These are phyloP conservation scores for Siniperca knerii DNA, from an alignment of 2,113 vertebrate genomes.

Conservation along the genomic window DNA sequence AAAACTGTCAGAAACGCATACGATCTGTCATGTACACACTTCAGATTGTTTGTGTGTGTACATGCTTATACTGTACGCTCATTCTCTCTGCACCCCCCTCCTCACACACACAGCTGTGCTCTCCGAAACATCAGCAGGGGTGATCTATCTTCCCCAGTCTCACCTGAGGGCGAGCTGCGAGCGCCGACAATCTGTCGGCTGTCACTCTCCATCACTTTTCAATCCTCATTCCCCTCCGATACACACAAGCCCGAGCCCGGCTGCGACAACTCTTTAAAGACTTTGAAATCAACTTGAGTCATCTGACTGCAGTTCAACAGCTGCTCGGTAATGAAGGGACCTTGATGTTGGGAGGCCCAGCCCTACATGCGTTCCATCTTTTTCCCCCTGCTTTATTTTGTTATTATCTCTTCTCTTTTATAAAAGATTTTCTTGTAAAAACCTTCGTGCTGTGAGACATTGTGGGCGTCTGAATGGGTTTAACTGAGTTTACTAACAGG, in stretches of 20 bases:
- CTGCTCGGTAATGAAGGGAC: slow-evolving; percentile 58
- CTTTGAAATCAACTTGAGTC: slow-evolving; percentile 74
- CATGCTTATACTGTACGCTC: slow-evolving; percentile 19
- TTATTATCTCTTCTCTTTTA: slow-evolving; percentile 26
- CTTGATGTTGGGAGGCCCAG: slow-evolving; percentile 40
- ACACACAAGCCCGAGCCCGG: slow-evolving; percentile 50
- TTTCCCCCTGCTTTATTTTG: not conserved
- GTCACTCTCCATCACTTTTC: slow-evolving; percentile 80
- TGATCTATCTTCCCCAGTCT: slow-evolving; percentile 67
- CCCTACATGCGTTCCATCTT: not conserved
- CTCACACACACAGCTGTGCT: slow-evolving; percentile 74
- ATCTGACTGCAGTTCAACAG: slow-evolving; percentile 63
- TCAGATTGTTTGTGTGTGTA: not conserved
- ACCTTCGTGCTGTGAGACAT: not conserved
- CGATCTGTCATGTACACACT: slow-evolving; percentile 10
- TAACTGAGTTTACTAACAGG: not conserved
- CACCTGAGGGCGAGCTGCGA: slow-evolving; percentile 75
- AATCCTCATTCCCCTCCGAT: slow-evolving; percentile 63
- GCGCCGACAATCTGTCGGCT: slow-evolving; percentile 83
- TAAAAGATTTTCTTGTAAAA: not conserved
- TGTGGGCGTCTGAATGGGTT: not conserved
- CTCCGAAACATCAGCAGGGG: slow-evolving; percentile 70
- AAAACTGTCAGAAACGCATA: slow-evolving; percentile 42
- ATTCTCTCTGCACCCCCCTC: slow-evolving; percentile 9
- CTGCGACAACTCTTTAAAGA: slow-evolving; percentile 67